These are phyloP conservation scores for Caenorhabditis drosophilae DNA, from an alignment of 2,888 invertebrate species.

Conservation along the genomic window DNA sequence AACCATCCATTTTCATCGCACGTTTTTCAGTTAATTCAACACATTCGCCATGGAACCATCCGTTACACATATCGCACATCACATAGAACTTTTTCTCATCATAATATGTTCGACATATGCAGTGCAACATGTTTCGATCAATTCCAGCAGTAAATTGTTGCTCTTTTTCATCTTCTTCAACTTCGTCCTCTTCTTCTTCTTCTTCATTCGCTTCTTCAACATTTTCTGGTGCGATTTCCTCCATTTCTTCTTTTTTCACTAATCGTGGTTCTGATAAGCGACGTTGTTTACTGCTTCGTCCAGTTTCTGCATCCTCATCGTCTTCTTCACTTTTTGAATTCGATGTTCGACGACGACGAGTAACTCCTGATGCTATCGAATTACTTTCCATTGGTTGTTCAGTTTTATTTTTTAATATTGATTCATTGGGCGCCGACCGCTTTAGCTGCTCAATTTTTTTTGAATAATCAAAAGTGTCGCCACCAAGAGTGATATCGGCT, in stretches of 20 bases:
- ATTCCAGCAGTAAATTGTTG: no score
- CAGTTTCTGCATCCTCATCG: not conserved
- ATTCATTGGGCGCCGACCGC: not conserved
- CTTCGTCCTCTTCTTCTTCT: not conserved
- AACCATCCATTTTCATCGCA: slow-evolving; percentile 83
- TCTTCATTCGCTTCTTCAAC: not conserved
- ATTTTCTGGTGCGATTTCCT: not conserved
- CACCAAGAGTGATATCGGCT: slow-evolving; percentile 49
- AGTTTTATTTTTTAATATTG: not conserved
- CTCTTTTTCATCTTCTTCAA: slow-evolving; percentile 7
- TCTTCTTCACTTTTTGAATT: slow-evolving; percentile 28
- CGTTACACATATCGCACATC: slow-evolving; percentile 93
- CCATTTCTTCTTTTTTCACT: slow-evolving; percentile 5
- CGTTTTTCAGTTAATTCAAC: slow-evolving; percentile 90
- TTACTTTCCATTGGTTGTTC: not conserved
- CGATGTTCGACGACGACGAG: slow-evolving; percentile 31
- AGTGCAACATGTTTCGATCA: slow-evolving; percentile 31
- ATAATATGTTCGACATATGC: slow-evolving; percentile 45
- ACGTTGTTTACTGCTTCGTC: slow-evolving; percentile 17
- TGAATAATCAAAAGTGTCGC: slow-evolving; percentile 40
- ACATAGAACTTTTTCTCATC: slow-evolving; percentile 78
- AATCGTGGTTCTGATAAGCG: slow-evolving; percentile 6
- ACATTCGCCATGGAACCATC: slow-evolving; percentile 98
- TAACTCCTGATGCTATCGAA: slow-evolving; percentile 15
- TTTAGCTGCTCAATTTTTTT: slow-evolving; percentile 18